Conservation (phyloP, 2,888 invertebrate species). For the Micoletzkya japonica region DNA sequence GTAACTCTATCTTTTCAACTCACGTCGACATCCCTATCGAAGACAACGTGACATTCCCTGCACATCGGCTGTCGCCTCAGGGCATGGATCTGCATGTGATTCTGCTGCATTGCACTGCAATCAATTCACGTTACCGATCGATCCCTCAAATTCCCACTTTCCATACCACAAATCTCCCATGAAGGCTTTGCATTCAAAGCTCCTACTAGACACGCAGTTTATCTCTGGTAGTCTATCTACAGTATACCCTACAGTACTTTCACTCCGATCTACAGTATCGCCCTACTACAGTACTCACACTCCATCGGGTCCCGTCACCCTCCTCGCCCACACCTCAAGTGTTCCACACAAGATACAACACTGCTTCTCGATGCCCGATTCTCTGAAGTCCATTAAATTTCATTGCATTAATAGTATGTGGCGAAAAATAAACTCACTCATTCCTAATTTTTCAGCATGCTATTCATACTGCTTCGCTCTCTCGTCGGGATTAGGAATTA, state of each 20-base stretch:
- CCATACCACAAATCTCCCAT: no score
- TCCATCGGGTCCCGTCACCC: background rate
- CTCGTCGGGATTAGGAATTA: no score
- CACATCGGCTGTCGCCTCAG: background rate
- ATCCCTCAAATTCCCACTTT: background rate
- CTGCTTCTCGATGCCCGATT: background rate
- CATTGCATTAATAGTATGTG: background rate
- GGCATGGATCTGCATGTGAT: background rate
- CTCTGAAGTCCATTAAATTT: background rate
- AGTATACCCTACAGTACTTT: no score
- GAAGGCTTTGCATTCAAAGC: no score
- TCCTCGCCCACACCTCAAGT: background rate
- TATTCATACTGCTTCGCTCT: no score
- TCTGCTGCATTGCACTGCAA: background rate
- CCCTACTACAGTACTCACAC: background rate
- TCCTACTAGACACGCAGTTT: no score
- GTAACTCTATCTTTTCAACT: no score
- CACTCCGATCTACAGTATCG: no score
- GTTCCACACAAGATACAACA: background rate
- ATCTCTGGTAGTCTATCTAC: no score
- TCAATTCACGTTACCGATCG: background rate
- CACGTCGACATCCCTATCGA: background rate
- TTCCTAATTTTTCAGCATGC: no score
- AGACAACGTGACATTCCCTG: background rate
- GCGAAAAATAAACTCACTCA: background rate